Percentiles rank a stretch among this genome's conserved stretches.
phyloP scores from a whole-genome alignment of 2,797 vertebrate genomes.

The Antrozous pallidus region DNA sequence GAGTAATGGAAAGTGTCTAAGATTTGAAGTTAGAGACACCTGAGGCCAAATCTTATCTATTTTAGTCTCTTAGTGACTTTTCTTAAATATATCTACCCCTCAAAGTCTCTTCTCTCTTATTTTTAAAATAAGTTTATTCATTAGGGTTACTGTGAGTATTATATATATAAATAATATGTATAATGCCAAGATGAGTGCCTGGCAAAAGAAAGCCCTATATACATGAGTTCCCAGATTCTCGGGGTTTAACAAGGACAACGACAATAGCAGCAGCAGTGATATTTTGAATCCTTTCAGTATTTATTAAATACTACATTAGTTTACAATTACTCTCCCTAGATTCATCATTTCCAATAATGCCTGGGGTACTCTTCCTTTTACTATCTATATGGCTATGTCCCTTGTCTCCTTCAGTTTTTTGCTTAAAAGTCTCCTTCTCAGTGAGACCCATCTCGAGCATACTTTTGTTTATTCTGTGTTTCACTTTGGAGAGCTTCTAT shows the following conservation, averaged over 20 bases:
- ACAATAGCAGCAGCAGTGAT: background rate
- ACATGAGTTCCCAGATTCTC: background rate
- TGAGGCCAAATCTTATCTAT: background rate
- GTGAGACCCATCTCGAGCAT: background rate
- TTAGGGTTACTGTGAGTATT: background rate
- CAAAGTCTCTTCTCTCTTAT: background rate
- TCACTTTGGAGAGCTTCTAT: background rate
- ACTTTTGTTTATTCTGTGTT: background rate
- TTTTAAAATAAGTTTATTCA: background rate
- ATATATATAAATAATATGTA: background rate
- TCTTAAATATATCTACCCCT: background rate
- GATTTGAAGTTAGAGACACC: background rate
- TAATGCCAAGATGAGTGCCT: background rate
- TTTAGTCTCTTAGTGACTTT: background rate
- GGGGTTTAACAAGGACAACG: background rate
- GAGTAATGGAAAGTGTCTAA: background rate
- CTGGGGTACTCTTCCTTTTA: background rate
- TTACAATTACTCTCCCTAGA: background rate
- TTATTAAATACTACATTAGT: background rate
- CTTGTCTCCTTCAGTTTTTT: background rate
- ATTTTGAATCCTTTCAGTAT: background rate
- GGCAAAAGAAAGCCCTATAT: background rate
- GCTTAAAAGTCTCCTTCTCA: background rate
- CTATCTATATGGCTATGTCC: background rate
- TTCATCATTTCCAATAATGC: background rate